Conservation (phyloP, 2,888 invertebrate genomes). For the Emmelina monodactyla region DNA sequence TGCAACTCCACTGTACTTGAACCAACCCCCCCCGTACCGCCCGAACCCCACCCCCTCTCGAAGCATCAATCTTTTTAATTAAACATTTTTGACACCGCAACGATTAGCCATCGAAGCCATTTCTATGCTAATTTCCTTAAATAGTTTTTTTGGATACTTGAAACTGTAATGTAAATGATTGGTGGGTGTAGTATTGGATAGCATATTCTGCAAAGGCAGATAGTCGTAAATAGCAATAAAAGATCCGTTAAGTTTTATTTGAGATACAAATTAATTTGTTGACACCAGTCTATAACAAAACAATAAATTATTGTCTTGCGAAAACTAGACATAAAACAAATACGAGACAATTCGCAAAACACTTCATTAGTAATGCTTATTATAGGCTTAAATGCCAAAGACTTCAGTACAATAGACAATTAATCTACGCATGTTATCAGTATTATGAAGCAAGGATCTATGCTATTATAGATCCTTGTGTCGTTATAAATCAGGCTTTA, state of each 20-base stretch:
- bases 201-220: too few species aligned
- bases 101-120: constrained; percentile 58
- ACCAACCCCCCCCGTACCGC: constrained; percentile 14
- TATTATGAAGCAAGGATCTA: constrained; percentile 27
- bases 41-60: constrained; percentile 22
- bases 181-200: too few species aligned
- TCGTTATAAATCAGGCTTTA: constrained; percentile 54
- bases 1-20: constrained; percentile 64
- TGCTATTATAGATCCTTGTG: constrained; percentile 37
- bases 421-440: constrained; percentile 18
- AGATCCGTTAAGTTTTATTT: too few species aligned
- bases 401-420: constrained; percentile 13
- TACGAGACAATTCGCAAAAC: too few species aligned
- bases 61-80: constrained; percentile 67
- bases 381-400: constrained; percentile 10
- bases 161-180: too few species aligned
- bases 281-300: too few species aligned
- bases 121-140: constrained; percentile 43
- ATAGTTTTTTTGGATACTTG: constrained; percentile 43
- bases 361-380: too few species aligned
- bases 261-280: too few species aligned
- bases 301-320: too few species aligned
- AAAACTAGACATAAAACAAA: too few species aligned
- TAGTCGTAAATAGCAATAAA: too few species aligned
- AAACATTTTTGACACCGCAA: constrained; percentile 63